Percentiles rank a stretch among this genome's conserved stretches.
Conservation (phyloP, 1,140 invertebrate genomes). For the Globodera ellingtonae region DNA sequence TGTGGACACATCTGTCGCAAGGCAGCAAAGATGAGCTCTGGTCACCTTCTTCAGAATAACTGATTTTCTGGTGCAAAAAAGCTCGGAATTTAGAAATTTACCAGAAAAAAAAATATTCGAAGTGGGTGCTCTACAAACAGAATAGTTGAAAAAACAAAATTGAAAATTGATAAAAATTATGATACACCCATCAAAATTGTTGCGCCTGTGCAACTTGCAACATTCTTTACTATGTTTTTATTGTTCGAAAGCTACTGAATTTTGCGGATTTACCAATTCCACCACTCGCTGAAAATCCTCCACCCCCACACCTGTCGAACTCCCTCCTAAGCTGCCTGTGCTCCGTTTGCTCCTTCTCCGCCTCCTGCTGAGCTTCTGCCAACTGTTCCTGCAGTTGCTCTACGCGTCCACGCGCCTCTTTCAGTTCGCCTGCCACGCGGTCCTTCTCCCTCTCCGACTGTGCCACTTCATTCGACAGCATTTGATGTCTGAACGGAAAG, state of each 20-base stretch:
- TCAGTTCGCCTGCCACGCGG: slow-evolving; percentile 27
- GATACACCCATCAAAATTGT: too few relatives aligned
- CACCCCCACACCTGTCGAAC: slow-evolving; percentile 43
- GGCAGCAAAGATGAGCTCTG: background rate
- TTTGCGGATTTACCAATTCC: background rate
- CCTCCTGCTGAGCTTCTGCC: slow-evolving; percentile 36
- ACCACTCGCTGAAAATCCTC: background rate
- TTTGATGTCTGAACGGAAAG: slow-evolving; percentile 32
- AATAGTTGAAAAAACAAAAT: too few relatives aligned
- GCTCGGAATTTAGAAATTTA: too few relatives aligned
- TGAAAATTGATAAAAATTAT: too few relatives aligned
- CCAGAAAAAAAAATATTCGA: too few relatives aligned
- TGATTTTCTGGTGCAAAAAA: too few relatives aligned
- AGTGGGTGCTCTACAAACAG: too few relatives aligned
- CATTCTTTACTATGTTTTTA: too few relatives aligned
- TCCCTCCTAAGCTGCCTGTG: slow-evolving; percentile 31
- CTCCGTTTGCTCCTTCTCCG: slow-evolving; percentile 35
- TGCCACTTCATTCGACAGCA: slow-evolving; percentile 44
- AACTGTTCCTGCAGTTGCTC: slow-evolving; percentile 40
- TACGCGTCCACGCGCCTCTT: slow-evolving; percentile 28
- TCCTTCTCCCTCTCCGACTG: slow-evolving; percentile 33
- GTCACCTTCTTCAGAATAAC: too few relatives aligned
- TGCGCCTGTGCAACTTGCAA: too few relatives aligned
- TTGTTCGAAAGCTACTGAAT: too few relatives aligned
- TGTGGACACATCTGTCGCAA: slow-evolving; percentile 4